These are phyloP conservation scores for Portevinia maculata DNA, from an alignment of 2,888 invertebrate genomes.

Conservation along the genomic window DNA sequence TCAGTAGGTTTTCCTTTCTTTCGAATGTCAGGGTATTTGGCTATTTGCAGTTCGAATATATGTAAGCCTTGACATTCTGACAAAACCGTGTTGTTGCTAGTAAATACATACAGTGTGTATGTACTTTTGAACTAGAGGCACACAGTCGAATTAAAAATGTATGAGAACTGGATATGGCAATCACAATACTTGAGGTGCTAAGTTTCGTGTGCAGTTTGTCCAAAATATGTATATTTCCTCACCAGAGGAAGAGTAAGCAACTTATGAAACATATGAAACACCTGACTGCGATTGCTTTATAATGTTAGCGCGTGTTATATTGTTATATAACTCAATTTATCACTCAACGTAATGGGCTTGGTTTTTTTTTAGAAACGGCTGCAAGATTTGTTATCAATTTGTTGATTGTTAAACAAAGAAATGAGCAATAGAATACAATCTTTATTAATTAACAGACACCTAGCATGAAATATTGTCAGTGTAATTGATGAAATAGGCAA, in stretches of 20 bases:
- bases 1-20: slow-evolving; percentile 36
- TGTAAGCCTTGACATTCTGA: slow-evolving; percentile 58
- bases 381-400: slow-evolving; percentile 4
- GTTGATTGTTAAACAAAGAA: background rate
- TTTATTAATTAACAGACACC: too few relatives aligned
- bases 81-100: slow-evolving; percentile 6
- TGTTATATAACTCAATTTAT: slow-evolving; percentile 23
- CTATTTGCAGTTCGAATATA: slow-evolving; percentile 11
- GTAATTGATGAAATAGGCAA: too few relatives aligned
- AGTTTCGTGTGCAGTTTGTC: slow-evolving; percentile 26
- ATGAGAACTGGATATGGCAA: slow-evolving; percentile 1
- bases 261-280: slow-evolving; percentile 31
- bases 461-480: too few relatives aligned
- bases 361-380: background rate
- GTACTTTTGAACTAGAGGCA: background rate
- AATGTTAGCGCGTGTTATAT: slow-evolving; percentile 20
- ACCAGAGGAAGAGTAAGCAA: slow-evolving; percentile 1
- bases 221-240: background rate
- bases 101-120: background rate
- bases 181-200: slow-evolving; percentile 6
- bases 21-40: slow-evolving; percentile 34
- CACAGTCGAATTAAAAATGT: slow-evolving; percentile 1
- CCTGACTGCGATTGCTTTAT: slow-evolving; percentile 17
- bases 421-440: too few relatives aligned
- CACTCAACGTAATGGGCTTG: background rate